These are phyloP conservation scores for Nycticryphes semicollaris DNA, from an alignment of 2,113 vertebrate genomes.

Conservation along the genomic window DNA sequence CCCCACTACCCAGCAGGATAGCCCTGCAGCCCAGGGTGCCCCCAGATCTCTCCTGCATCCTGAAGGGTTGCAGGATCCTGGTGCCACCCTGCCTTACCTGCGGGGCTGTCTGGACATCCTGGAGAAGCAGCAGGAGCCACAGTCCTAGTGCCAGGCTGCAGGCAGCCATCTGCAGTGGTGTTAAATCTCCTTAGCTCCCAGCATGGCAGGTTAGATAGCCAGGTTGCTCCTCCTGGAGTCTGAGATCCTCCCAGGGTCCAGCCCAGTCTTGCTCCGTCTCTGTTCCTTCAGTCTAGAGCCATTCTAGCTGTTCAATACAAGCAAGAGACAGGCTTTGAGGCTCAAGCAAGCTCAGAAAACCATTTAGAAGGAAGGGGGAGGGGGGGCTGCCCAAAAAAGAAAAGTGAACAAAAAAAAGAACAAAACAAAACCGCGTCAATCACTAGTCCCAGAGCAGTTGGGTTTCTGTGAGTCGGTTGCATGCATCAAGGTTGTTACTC, in stretches of 20 bases:
- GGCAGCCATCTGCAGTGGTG: constrained; percentile 19
- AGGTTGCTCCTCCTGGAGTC: not conserved
- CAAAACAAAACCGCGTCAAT: not conserved
- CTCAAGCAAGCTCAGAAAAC: not conserved
- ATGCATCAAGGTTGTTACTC: not conserved
- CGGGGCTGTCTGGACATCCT: constrained; percentile 1
- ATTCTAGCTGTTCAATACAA: constrained; percentile 1
- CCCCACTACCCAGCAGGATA: not conserved
- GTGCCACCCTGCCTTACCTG: constrained; percentile 60
- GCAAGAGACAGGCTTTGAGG: not conserved
- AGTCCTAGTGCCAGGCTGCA: not conserved
- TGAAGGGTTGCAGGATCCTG: not conserved
- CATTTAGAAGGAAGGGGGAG: not conserved
- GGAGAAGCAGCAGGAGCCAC: constrained; percentile 47
- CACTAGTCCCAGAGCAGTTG: not conserved
- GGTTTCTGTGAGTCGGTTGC: not conserved
- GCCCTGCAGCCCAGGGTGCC: not conserved
- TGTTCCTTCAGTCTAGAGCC: not conserved
- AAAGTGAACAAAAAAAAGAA: not conserved
- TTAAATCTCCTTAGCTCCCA: not conserved
- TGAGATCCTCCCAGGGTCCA: not conserved
- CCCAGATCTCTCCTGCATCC: not conserved
- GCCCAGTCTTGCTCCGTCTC: not conserved
- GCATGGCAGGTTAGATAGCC: not conserved
- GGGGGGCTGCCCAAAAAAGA: not conserved